These are phyloP conservation scores for Ictalurus furcatus DNA, from an alignment of 2,113 vertebrate genomes.

Conservation along the genomic window DNA sequence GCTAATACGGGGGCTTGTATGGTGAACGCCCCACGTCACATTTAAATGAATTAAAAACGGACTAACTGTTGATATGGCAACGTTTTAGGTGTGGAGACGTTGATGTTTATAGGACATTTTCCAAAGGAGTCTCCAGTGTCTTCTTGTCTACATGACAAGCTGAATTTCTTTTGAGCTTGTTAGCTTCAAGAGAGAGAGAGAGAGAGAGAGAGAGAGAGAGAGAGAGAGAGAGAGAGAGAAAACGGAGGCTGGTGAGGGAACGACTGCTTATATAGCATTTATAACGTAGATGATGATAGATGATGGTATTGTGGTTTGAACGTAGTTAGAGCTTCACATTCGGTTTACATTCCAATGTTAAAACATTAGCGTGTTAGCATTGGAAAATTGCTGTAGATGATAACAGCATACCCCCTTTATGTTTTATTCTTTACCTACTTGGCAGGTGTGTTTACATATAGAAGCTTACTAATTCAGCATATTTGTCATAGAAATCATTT, in stretches of 20 bases:
- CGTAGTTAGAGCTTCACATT: not conserved
- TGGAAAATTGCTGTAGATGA: not conserved
- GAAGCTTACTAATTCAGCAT: not conserved
- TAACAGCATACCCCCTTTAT: not conserved
- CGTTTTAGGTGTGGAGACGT: not conserved
- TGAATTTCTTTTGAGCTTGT: not conserved
- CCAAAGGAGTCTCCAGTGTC: too few relatives aligned
- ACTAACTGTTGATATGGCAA: not conserved
- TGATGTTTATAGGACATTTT: too few relatives aligned
- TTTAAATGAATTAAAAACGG: too few relatives aligned
- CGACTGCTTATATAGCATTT: not conserved
- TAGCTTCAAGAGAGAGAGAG: not conserved
- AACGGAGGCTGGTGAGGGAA: not conserved
- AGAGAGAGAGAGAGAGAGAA: too few relatives aligned
- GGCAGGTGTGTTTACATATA: not conserved
- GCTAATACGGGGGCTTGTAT: not conserved
- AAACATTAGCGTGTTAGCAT: not conserved
- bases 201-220: too few relatives aligned
- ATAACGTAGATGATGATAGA: not conserved
- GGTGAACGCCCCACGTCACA: not conserved
- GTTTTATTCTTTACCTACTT: not conserved
- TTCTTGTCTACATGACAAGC: not conserved
- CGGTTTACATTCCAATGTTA: not conserved
- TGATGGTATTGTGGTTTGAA: not conserved
- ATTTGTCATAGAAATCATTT: not conserved